Percentiles rank a stretch among this genome's conserved stretches.
phyloP scores from a whole-genome alignment of 2,888 invertebrate genomes.

The Lamellibrachia columna region DNA sequence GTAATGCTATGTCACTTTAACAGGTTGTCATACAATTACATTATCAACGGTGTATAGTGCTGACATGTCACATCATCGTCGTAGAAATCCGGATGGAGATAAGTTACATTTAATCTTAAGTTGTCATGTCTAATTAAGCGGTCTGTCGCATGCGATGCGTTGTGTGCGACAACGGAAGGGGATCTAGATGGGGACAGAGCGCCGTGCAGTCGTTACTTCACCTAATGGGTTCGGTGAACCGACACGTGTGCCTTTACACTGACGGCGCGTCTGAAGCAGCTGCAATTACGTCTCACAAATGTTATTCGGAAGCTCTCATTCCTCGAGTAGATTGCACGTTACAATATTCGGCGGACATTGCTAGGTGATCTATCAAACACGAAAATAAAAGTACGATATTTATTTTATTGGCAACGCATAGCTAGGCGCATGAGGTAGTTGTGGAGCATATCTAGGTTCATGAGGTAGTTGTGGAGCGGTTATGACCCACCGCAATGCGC shows the following conservation, averaged over 20 bases:
- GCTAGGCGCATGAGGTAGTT: neutral
- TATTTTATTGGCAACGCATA: neutral
- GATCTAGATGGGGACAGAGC: neutral
- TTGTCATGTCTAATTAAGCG: neutral
- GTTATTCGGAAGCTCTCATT: neutral
- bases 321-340: neutral
- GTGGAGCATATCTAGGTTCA: neutral
- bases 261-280: neutral
- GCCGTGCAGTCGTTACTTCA: neutral
- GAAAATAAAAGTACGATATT: neutral
- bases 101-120: neutral
- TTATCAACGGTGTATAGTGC: neutral
- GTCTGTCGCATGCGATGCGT: neutral
- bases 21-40: neutral
- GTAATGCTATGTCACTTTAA: neutral
- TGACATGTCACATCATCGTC: neutral
- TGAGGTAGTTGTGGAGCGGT: neutral
- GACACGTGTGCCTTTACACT: slow-evolving; percentile 1
- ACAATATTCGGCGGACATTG: neutral
- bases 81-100: neutral
- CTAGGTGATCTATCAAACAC: neutral
- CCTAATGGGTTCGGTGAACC: neutral
- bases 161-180: neutral
- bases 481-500: neutral
- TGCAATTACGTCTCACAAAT: neutral